Percentiles rank a stretch among this genome's conserved stretches.
Evolutionary conservation across 92 coral and sea anemone species (phyloP).

Genomic region (Epizoanthus fatuus): DNA sequence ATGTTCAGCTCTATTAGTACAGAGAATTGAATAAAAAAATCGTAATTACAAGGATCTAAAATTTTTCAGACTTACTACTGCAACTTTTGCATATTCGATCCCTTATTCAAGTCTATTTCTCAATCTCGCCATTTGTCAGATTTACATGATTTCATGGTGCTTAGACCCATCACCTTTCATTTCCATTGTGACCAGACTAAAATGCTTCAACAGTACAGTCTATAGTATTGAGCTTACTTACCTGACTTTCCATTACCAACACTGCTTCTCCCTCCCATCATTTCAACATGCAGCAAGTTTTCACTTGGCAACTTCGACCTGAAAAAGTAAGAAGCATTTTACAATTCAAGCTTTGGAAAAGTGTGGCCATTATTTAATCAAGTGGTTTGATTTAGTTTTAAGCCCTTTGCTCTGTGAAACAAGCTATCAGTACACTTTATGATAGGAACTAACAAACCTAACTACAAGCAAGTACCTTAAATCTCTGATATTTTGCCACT

Average conservation of each 20-base stretch:
- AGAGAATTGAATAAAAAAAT: neutral
- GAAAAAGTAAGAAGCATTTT: neutral
- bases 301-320: conserved; percentile 4
- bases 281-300: neutral
- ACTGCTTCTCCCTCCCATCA: neutral
- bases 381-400: neutral
- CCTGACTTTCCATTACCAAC: neutral
- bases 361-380: neutral
- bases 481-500: conserved; percentile 8
- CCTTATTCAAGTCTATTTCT: no score
- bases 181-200: no score
- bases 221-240: neutral
- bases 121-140: no score
- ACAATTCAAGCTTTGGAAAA: neutral
- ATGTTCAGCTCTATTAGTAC: conserved; percentile 36
- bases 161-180: no score
- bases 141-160: no score
- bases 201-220: no score
- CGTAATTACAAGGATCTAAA: no score
- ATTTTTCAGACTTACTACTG: no score
- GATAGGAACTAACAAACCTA: no score
- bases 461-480: neutral
- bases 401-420: neutral
- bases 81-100: no score
- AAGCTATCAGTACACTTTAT: no score